Evolutionary conservation across 2,888 invertebrate species (phyloP).

Genomic region (Trichogramma dendrolimi): DNA sequence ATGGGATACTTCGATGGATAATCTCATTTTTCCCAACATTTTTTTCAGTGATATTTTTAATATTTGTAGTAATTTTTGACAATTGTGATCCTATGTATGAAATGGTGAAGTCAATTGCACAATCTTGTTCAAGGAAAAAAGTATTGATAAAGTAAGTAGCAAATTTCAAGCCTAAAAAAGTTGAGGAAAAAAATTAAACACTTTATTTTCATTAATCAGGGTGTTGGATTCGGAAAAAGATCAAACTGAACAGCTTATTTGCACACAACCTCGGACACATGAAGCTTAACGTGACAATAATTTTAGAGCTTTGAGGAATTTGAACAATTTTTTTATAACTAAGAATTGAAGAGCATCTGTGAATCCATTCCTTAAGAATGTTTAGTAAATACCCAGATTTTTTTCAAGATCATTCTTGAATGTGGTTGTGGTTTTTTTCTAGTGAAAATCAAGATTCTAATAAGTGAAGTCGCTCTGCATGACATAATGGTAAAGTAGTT

Average conservation of each 20-base stretch:
- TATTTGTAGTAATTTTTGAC: conserved; percentile 55
- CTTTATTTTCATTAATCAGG: conserved; percentile 47
- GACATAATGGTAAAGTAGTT: too few species aligned
- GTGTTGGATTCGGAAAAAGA: conserved; percentile 64
- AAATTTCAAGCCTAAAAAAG: not conserved
- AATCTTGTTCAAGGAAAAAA: too few species aligned
- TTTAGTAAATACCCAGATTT: not conserved
- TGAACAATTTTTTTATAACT: conserved; percentile 14
- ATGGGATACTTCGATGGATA: too few species aligned
- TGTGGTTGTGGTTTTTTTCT: too few species aligned
- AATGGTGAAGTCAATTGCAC: conserved; percentile 46
- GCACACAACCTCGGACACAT: conserved; percentile 58
- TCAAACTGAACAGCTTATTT: conserved; percentile 67
- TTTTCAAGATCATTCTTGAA: too few species aligned
- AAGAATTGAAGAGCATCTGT: not conserved
- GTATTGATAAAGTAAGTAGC: not conserved
- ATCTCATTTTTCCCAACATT: conserved; percentile 54
- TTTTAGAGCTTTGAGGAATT: conserved; percentile 25
- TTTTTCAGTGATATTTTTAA: conserved; percentile 63
- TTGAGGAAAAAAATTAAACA: not conserved
- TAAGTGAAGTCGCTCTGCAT: too few species aligned
- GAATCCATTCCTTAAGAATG: not conserved
- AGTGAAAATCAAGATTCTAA: too few species aligned
- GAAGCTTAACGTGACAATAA: conserved; percentile 55
- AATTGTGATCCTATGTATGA: conserved; percentile 76